Evolutionary conservation across 2,113 vertebrate genomes (phyloP).

Genomic region (Lepisosteus oculatus): DNA sequence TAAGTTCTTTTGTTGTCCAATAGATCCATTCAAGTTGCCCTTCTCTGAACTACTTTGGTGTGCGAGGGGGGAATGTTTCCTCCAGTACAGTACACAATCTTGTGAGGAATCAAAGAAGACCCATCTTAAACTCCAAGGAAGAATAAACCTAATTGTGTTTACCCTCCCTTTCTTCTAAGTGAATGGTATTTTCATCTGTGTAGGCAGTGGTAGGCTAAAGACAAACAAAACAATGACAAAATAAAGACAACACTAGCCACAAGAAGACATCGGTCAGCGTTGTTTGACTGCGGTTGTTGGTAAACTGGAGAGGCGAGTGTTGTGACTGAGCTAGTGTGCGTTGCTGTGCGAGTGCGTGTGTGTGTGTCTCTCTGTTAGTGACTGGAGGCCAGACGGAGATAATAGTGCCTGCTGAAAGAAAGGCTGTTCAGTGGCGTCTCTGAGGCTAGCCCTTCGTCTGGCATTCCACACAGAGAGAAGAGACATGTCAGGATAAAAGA

Average conservation of each 20-base stretch:
- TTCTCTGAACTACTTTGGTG: too few species aligned
- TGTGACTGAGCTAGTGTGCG: background rate
- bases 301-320: too few species aligned
- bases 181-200: too few species aligned
- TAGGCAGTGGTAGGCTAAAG: too few species aligned
- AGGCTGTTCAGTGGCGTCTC: constrained; percentile 68
- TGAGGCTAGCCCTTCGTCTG: constrained; percentile 70
- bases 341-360: background rate
- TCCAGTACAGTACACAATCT: too few species aligned
- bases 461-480: constrained; percentile 60
- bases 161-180: too few species aligned
- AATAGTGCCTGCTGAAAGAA: constrained; percentile 81
- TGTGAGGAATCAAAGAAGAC: too few species aligned
- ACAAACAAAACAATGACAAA: background rate
- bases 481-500: constrained; percentile 38
- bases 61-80: too few species aligned
- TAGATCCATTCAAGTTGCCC: too few species aligned
- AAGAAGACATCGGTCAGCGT: background rate
- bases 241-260: background rate
- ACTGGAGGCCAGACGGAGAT: constrained; percentile 51
- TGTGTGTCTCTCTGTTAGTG: background rate
- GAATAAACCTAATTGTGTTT: too few species aligned
- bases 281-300: background rate
- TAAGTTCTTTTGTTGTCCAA: too few species aligned
- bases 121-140: too few species aligned